Base-by-base conservation (phyloP, 2,888 invertebrate genomes). In the Oscheius sp. region DNA sequence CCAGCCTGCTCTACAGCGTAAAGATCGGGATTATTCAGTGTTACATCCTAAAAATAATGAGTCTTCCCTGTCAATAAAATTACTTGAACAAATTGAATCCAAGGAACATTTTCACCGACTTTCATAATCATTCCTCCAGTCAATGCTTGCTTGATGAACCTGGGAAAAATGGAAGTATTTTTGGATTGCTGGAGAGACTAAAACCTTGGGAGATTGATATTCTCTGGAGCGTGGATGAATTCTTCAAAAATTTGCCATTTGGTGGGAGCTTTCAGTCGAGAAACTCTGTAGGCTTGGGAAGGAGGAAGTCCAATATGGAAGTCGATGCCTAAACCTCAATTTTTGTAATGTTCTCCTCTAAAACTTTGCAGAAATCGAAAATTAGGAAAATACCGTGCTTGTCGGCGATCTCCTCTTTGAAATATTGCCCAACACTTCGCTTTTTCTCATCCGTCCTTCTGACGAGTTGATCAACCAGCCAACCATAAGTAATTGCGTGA, bases 401-500 rank as follows among this genome's bases (percentile, higher is more conserved):
- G 3, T 67, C 64, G 6, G 72, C 74, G 29, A 78, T 70, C 23
- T 79, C 76, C 53, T 76, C 73, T 23, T 69, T 70, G 72, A 87
- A 87, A 65, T 87, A 85, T 70, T 81, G 82, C 20, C 82, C 82
- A 10, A 87, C 69, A n/a, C 80, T 79, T 46, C 88, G 76, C 5
- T 86, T 80, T 31, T 82, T 73, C 3, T 85, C 83, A 69, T 88
- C 88, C 0, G 84, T 84, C 57, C 86, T 79, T 33, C 82, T 57
- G 27, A 88, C 71, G 1, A 76, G 55, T 53, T 69, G 53, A 72
- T 88, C 87, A 4, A 85, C 80, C 64, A 86, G 85, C 72, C 87
- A 80, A 10, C 87, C 88, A 65, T 82, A 83, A 20, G 87, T 87
- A 2, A 87, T 69, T 1, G 80, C 84, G 74, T 88, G 88, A 75